Conservation (phyloP, 2,113 vertebrate species). For the Callospermophilus lateralis region DNA sequence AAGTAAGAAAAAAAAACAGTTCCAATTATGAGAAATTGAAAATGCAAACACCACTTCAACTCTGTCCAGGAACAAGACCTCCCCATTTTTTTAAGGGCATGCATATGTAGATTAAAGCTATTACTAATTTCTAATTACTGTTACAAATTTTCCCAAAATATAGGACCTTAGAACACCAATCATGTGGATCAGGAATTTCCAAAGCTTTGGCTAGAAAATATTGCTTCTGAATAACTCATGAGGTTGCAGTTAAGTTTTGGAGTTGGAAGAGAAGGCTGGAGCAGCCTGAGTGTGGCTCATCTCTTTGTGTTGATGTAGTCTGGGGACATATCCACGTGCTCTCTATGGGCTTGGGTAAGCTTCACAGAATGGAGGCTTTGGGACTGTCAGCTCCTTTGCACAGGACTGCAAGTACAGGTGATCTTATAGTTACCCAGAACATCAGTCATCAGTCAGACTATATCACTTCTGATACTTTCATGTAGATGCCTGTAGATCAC, state of each 20-base stretch:
- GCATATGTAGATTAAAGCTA: not conserved
- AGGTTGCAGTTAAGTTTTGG: not conserved
- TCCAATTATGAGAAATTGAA: not conserved
- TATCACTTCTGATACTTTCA: not conserved
- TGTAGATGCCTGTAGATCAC: not conserved
- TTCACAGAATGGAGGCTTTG: not conserved
- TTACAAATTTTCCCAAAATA: not conserved
- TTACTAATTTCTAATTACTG: not conserved
- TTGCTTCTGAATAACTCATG: not conserved
- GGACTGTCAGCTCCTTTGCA: not conserved
- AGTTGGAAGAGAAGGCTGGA: not conserved
- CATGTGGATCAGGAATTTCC: not conserved
- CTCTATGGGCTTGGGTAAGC: not conserved
- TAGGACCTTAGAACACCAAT: not conserved
- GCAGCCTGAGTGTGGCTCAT: not conserved
- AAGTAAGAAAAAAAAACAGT: not conserved
- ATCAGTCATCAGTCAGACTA: rapidly evolving
- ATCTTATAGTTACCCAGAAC: not conserved
- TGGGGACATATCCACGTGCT: not conserved
- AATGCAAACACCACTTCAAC: not conserved
- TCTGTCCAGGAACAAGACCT: not conserved
- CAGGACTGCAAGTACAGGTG: no score
- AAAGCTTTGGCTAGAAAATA: not conserved
- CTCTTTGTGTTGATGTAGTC: not conserved
- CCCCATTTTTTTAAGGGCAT: not conserved